Evolutionary conservation across 1,140 invertebrate genomes (phyloP).

Genomic region (Drosophila equinoxialis): DNA sequence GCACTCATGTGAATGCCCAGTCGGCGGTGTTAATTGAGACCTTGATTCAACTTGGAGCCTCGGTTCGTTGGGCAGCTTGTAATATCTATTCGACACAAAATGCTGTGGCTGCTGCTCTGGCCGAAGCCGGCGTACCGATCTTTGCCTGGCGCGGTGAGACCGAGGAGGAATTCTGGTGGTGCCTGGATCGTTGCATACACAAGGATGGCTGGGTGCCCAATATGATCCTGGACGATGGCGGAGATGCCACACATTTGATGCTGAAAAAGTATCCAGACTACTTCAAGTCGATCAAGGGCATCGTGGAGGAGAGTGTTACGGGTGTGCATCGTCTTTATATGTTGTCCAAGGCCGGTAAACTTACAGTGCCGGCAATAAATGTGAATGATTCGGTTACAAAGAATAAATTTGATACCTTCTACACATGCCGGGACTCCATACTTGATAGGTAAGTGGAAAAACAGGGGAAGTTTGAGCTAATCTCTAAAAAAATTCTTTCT

Average conservation of each 20-base stretch:
- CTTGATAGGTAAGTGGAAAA: constrained; percentile 64
- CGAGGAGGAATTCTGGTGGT: constrained; percentile 99
- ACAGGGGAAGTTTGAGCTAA: too few relatives aligned
- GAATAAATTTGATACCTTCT: constrained; percentile 96
- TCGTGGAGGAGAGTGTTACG: constrained; percentile 98
- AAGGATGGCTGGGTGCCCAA: constrained; percentile 94
- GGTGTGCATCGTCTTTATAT: constrained; percentile 99
- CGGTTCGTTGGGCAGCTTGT: constrained; percentile 97
- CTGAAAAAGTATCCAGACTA: constrained; percentile 97
- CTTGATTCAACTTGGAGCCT: constrained; percentile 93
- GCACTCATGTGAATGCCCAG: constrained; percentile 98
- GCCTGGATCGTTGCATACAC: constrained; percentile 96
- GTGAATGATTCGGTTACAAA: constrained; percentile 99
- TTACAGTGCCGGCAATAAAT: constrained; percentile 98
- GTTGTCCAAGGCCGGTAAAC: constrained; percentile 95
- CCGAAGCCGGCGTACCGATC: constrained; percentile 93
- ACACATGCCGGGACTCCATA: constrained; percentile 73
- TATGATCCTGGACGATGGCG: constrained; percentile 98
- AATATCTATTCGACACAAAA: constrained; percentile 99
- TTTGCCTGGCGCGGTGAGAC: constrained; percentile 98
- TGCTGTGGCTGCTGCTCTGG: constrained; percentile 97
- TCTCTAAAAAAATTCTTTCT: neutral
- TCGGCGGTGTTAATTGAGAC: constrained; percentile 98
- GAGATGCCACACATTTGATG: constrained; percentile 98
- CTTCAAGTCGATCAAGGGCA: constrained; percentile 97